Conservation (phyloP, 2,113 vertebrate genomes). For the Coreoperca whiteheadi region DNA sequence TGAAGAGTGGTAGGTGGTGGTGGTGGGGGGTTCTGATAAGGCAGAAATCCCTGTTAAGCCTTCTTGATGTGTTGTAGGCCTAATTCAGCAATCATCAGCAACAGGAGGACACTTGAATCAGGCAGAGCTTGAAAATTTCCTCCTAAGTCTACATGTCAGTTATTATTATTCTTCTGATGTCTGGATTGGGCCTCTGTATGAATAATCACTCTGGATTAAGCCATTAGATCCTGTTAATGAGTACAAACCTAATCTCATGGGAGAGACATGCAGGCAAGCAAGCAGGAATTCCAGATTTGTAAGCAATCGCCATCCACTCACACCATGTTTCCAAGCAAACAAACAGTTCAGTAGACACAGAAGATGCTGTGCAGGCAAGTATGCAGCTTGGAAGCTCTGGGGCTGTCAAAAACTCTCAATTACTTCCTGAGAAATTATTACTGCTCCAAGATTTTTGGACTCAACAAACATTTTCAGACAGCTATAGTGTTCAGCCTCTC, state of each 20-base stretch:
- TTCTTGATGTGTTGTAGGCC: neutral
- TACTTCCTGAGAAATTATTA: slow-evolving; percentile 8
- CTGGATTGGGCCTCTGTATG: neutral
- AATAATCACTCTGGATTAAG: slow-evolving; percentile 14
- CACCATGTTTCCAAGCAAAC: slow-evolving; percentile 12
- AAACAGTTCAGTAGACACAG: neutral
- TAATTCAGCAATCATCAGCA: slow-evolving; percentile 32
- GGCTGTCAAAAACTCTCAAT: slow-evolving; percentile 12
- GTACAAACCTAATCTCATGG: slow-evolving; percentile 21
- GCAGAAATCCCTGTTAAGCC: neutral
- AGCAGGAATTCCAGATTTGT: slow-evolving; percentile 9
- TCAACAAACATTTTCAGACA: neutral
- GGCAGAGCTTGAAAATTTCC: neutral
- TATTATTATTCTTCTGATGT: neutral
- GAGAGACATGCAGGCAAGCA: neutral
- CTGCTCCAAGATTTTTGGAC: neutral
- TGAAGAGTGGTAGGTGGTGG: neutral
- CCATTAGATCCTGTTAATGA: slow-evolving; percentile 10
- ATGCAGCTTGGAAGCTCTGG: neutral
- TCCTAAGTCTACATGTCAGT: neutral
- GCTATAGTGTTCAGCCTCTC: neutral
- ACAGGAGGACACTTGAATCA: slow-evolving; percentile 8
- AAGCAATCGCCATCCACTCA: slow-evolving; percentile 2
- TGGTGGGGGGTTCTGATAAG: neutral
- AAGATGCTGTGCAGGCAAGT: slow-evolving; percentile 23